Evolutionary conservation across 2,113 vertebrate species (phyloP).

Genomic region (Corythaeola cristata): DNA sequence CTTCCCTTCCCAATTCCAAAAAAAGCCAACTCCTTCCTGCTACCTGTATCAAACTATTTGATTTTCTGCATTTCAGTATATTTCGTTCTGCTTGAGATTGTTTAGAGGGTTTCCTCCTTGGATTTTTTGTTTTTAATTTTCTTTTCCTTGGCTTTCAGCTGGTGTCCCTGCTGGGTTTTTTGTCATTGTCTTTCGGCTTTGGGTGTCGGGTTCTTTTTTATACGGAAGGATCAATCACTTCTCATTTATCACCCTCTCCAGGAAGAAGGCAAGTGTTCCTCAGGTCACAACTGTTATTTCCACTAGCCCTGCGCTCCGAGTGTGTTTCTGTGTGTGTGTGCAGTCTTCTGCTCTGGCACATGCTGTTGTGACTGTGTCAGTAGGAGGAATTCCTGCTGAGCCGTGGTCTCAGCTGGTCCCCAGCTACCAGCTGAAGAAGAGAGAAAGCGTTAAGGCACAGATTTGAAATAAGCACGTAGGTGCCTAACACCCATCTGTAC

Average conservation of each 20-base stretch:
- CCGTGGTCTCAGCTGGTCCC: background rate
- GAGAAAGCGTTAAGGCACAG: background rate
- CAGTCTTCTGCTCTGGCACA: background rate
- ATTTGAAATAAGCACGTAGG: background rate
- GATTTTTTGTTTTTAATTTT: background rate
- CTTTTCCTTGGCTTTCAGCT: background rate
- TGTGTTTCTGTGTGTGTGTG: background rate
- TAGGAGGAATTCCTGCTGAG: background rate
- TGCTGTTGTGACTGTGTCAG: accelerated
- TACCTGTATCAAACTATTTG: background rate
- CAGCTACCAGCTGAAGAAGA: background rate
- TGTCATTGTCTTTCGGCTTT: background rate
- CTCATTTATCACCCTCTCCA: background rate
- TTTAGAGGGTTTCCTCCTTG: background rate
- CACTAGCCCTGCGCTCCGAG: background rate
- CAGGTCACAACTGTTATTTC: background rate
- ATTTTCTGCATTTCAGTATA: background rate
- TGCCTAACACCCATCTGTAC: background rate
- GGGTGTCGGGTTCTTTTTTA: background rate
- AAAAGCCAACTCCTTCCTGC: background rate
- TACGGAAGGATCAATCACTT: background rate
- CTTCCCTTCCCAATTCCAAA: background rate
- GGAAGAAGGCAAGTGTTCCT: background rate
- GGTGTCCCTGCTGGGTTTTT: background rate
- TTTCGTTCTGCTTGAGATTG: background rate